Evolutionary conservation across 2,888 invertebrate species (phyloP).

Genomic region (Drosophila prolongata): DNA sequence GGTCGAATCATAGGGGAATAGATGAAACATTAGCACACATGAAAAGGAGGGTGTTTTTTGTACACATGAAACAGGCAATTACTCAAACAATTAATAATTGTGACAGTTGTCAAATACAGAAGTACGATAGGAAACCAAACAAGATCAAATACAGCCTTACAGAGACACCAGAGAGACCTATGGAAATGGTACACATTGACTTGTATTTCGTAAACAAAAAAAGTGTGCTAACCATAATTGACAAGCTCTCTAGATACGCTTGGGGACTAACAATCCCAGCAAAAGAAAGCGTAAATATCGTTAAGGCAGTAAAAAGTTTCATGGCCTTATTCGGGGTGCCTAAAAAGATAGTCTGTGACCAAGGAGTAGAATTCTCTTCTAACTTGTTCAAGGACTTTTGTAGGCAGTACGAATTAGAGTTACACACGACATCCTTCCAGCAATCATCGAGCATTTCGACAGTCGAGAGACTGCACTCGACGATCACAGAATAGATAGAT

Average conservation of each 20-base stretch:
- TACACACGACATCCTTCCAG: neutral
- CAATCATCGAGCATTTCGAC: constrained; percentile 3
- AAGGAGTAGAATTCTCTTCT: constrained; percentile 36
- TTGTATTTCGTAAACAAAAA: too few species aligned
- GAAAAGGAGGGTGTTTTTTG: constrained; percentile 17
- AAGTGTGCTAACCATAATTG: too few species aligned
- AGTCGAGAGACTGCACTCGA: too few species aligned
- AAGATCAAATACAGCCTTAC: constrained; percentile 10
- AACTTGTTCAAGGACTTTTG: constrained; percentile 22
- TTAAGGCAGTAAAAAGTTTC: constrained; percentile 29
- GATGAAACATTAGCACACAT: constrained; percentile 4
- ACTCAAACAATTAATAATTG: constrained; percentile 3
- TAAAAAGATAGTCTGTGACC: constrained; percentile 7
- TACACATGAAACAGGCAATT: constrained; percentile 12
- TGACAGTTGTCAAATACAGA: constrained; percentile 16
- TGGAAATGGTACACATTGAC: neutral
- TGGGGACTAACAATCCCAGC: too few species aligned
- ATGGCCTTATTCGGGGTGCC: constrained; percentile 33
- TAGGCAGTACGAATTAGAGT: too few species aligned
- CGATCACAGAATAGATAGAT: too few species aligned
- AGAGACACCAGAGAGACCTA: constrained; percentile 4
- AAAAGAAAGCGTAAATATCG: too few species aligned
- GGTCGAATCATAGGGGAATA: neutral
- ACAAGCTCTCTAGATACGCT: too few species aligned
- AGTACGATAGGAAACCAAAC: constrained; percentile 16